Evolutionary conservation across 2,797 vertebrate species (phyloP), one percentile per base, ranked within the genome.

Genomic region (Syncerus caffer): DNA sequence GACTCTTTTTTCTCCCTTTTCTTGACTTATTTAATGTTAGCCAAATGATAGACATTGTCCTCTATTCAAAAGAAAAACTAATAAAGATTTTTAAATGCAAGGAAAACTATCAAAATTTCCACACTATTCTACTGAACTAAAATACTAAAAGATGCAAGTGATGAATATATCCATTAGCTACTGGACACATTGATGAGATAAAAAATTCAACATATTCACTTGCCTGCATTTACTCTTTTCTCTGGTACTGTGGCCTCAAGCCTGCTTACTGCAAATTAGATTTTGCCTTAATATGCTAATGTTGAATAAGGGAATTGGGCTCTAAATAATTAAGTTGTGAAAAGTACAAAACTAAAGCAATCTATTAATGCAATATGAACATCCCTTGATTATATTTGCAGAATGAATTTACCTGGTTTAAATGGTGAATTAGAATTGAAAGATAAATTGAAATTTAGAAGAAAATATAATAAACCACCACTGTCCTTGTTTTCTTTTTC

Each of bases 321-420:
- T 96, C 67, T 97, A 98, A 98, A 98, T 98, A 98, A 98, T 97
- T 97, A 97, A 98, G 96, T 96, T 97, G 94, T 97, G 89, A 97
- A 96, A 98, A 97, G 91, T 96, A 96, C 55, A 98, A 97, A 98
- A 97, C 94, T 95, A 93, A 97, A 96, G 94, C 97, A 97, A 97
- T 98, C 96, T 98, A 97, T 97, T 98, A 98, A 98, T 95, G 82
- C 96, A 91, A 95, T 96, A 97, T 95, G 96, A 98, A 97, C 96
- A 98, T 98, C 93, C 86, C 97, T 97, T 98, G 96, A 98, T 98
- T 98, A 96, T 98, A 98, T 97, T 98, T 98, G 94, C 97, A 95
- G 89, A 97, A 94, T 64, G 89, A 98, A 96, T 98, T 98, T 97
- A 96, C 95, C 87, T 97, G 87, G 62, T 98, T 97, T 96, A 97